Evolutionary conservation across 2,888 invertebrate species (phyloP).

Genomic region (Phaonia tiefii): DNA sequence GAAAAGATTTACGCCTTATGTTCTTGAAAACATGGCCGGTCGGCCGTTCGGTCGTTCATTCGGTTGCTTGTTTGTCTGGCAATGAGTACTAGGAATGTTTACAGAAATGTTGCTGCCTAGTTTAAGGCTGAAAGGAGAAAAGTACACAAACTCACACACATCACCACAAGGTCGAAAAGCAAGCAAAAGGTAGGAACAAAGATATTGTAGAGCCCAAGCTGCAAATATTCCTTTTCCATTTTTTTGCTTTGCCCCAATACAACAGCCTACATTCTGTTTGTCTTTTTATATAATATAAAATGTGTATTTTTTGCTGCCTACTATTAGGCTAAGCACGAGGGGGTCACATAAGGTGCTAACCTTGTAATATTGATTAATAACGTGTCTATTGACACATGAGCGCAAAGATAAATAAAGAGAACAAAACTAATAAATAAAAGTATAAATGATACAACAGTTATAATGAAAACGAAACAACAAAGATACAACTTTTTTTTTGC

Average conservation of each 20-base stretch:
- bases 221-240: neutral
- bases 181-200: neutral
- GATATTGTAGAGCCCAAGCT: constrained; percentile 1
- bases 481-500: constrained; percentile 1
- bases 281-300: constrained; percentile 9
- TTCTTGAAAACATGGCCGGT: neutral
- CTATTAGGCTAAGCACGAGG: neutral
- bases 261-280: constrained; percentile 1
- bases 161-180: neutral
- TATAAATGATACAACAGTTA: constrained; percentile 4
- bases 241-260: neutral
- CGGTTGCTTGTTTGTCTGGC: too few relatives aligned
- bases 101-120: constrained; percentile 9
- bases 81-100: neutral
- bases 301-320: constrained; percentile 5
- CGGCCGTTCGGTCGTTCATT: too few relatives aligned
- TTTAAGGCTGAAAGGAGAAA: constrained; percentile 14
- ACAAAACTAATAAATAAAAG: constrained; percentile 26
- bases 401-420: constrained; percentile 30
- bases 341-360: constrained; percentile 9
- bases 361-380: constrained; percentile 41
- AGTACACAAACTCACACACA: neutral
- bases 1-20: too few relatives aligned
- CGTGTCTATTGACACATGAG: constrained; percentile 36
- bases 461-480: neutral